phyloP scores from a whole-genome alignment of 2,797 vertebrate species.

The Clarias laeviceps region DNA sequence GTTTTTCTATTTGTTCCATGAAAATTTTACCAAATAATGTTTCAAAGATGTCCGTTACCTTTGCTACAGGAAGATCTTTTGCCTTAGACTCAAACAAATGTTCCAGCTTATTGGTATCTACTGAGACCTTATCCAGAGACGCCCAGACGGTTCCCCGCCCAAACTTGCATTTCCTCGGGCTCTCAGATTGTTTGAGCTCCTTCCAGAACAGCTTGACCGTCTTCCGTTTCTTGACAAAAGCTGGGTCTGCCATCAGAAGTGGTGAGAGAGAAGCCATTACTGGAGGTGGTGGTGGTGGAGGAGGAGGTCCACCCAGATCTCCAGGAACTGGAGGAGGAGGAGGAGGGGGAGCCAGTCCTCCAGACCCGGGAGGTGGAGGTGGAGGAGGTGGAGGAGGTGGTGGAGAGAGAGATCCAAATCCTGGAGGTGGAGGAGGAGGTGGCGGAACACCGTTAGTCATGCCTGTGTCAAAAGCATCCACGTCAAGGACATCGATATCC shows the following conservation, averaged over 20 bases:
- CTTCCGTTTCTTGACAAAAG: slow-evolving; percentile 82
- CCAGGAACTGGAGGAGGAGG: slow-evolving; percentile 62
- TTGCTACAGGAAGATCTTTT: slow-evolving; percentile 83
- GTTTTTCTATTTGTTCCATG: neutral
- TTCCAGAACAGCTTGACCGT: slow-evolving; percentile 96
- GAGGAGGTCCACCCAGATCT: slow-evolving; percentile 28
- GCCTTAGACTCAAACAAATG: slow-evolving; percentile 93
- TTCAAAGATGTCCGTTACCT: slow-evolving; percentile 71
- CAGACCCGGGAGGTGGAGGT: slow-evolving; percentile 54
- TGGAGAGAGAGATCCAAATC: slow-evolving; percentile 56
- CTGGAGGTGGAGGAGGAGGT: slow-evolving; percentile 55
- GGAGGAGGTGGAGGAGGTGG: slow-evolving; percentile 58
- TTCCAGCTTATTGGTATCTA: slow-evolving; percentile 86
- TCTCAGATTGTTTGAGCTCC: slow-evolving; percentile 83
- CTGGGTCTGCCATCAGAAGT: neutral
- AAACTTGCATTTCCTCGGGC: slow-evolving; percentile 76
- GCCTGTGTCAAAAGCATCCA: slow-evolving; percentile 65
- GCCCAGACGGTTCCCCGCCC: slow-evolving; percentile 90
- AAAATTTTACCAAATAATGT: neutral
- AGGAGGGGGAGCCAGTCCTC: slow-evolving; percentile 43
- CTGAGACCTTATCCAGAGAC: slow-evolving; percentile 82
- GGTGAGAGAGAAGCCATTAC: slow-evolving; percentile 52
- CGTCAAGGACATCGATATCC: slow-evolving; percentile 85
- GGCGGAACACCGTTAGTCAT: slow-evolving; percentile 56
- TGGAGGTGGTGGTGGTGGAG: slow-evolving; percentile 44